Evolutionary conservation across 2,888 invertebrate species (phyloP).

Genomic region (Caenorhabditis sp.): DNA sequence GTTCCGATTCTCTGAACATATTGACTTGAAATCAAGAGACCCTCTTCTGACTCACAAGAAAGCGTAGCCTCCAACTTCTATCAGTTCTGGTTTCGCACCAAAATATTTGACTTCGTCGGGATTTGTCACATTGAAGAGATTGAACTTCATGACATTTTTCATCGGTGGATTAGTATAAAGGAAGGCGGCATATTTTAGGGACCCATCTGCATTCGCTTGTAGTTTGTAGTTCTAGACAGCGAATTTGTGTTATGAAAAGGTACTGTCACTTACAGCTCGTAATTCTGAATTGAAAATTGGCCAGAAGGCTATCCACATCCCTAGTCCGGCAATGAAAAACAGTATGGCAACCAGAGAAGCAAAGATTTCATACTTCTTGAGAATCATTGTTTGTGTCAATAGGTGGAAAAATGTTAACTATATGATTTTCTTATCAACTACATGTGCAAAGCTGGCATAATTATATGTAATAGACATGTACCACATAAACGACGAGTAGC

Average conservation of each 20-base stretch:
- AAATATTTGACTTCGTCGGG: conserved; percentile 69
- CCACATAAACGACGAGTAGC: conserved; percentile 40
- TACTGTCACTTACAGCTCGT: conserved; percentile 18
- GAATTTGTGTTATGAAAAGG: no score
- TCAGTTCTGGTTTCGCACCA: conserved; percentile 70
- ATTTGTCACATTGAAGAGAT: conserved; percentile 76
- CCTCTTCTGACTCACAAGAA: conserved; percentile 61
- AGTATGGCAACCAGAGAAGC: conserved; percentile 12
- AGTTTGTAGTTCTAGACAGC: conserved; percentile 49
- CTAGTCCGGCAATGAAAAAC: conserved; percentile 36
- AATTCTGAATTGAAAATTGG: conserved; percentile 53
- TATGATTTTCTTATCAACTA: conserved; percentile 56
- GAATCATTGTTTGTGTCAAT: conserved; percentile 44
- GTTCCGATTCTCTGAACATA: conserved; percentile 73
- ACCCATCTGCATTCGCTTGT: conserved; percentile 40
- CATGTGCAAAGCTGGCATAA: conserved; percentile 61
- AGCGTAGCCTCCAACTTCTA: conserved; percentile 73
- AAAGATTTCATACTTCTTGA: conserved; percentile 44
- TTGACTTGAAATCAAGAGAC: background rate
- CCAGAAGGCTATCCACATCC: conserved; percentile 48
- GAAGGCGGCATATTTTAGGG: conserved; percentile 52
- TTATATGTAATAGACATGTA: conserved; percentile 59
- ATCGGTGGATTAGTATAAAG: conserved; percentile 61
- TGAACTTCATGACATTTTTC: conserved; percentile 69
- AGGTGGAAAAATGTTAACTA: conserved; percentile 51